phyloP scores from a whole-genome alignment of 1,140 invertebrate genomes.

The Lycorma delicatula region DNA sequence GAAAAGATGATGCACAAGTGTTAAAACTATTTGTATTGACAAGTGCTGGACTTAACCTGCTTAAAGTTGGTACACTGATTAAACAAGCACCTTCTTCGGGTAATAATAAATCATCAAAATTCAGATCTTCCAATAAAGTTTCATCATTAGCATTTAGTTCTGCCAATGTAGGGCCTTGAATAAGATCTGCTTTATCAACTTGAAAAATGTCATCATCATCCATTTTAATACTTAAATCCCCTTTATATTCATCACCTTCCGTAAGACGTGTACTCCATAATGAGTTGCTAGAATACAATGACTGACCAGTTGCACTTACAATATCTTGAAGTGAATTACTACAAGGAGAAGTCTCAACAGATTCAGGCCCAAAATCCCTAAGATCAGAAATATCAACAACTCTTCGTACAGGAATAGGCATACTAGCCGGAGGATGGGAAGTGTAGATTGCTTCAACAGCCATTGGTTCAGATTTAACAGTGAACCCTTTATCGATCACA shows the following conservation, averaged over 20 bases:
- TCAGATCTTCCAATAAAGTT: slow-evolving; percentile 64
- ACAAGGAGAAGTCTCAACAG: slow-evolving; percentile 20
- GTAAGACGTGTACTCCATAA: slow-evolving; percentile 39
- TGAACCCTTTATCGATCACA: slow-evolving; percentile 43
- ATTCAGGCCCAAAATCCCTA: slow-evolving; percentile 43
- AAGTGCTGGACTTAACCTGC: not conserved
- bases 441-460: slow-evolving; percentile 29
- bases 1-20: slow-evolving; percentile 25
- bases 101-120: slow-evolving; percentile 73
- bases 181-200: slow-evolving; percentile 77
- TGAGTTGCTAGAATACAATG: slow-evolving; percentile 41
- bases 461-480: slow-evolving; percentile 44
- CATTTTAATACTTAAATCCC: slow-evolving; percentile 56
- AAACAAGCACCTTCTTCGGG: slow-evolving; percentile 53
- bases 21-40: not conserved
- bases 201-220: slow-evolving; percentile 85
- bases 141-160: slow-evolving; percentile 81
- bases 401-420: slow-evolving; percentile 47
- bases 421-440: slow-evolving; percentile 42
- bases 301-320: slow-evolving; percentile 32
- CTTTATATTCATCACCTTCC: slow-evolving; percentile 38
- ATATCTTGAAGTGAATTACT: slow-evolving; percentile 43
- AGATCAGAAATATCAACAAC: slow-evolving; percentile 37
- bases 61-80: slow-evolving; percentile 18
- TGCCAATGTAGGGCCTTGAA: slow-evolving; percentile 73